Percentiles rank a stretch among this genome's conserved stretches.
These are phyloP conservation scores for Steatocranus sp. DNA, from an alignment of 2,797 vertebrate genomes.

Conservation along the genomic window DNA sequence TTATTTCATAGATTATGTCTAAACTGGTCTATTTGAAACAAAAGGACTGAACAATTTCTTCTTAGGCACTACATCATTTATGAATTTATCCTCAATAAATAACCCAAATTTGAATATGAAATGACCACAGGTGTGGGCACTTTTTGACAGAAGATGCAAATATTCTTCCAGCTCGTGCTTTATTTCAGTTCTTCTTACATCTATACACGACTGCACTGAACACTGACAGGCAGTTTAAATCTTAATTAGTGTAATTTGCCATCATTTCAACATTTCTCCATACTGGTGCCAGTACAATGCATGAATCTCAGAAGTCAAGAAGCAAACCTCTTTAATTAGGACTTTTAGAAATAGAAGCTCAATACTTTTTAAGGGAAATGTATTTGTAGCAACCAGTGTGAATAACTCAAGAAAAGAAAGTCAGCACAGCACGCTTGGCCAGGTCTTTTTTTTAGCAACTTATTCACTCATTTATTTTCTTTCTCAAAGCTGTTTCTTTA, in stretches of 20 bases:
- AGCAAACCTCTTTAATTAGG: background rate
- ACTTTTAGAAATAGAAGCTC: background rate
- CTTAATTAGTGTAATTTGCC: background rate
- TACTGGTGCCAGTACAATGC: background rate
- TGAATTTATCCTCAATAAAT: background rate
- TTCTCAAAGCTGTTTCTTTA: background rate
- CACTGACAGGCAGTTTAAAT: background rate
- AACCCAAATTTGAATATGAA: background rate
- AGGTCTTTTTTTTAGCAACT: background rate
- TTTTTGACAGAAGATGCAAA: background rate
- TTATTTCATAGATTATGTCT: background rate
- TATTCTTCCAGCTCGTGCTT: background rate
- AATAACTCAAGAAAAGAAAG: background rate
- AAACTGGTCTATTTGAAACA: background rate
- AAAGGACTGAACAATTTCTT: background rate
- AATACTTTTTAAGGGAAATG: background rate
- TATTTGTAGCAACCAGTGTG: accelerated
- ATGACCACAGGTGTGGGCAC: background rate
- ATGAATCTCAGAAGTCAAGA: background rate
- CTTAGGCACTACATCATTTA: background rate
- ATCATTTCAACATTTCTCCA: background rate
- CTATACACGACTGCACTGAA: background rate
- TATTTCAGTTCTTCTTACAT: background rate
- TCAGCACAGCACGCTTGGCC: background rate
- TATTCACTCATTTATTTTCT: background rate